phyloP scores from a whole-genome alignment of 2,113 vertebrate genomes.

The Mixornis gularis region DNA sequence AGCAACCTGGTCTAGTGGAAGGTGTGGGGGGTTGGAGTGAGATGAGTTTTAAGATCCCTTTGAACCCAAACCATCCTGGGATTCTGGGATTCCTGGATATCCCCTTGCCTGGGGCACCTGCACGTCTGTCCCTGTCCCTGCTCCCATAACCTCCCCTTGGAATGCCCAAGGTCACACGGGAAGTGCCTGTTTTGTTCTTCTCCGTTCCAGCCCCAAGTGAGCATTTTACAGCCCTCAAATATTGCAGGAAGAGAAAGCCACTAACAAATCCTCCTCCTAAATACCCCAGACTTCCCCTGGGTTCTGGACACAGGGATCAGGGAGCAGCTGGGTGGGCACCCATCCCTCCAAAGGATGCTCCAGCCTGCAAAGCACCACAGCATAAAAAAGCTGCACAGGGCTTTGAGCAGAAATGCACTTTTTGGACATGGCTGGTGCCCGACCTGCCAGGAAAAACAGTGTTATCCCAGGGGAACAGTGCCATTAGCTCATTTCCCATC shows the following conservation, averaged over 20 bases:
- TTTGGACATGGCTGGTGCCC: neutral
- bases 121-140: neutral
- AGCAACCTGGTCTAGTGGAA: neutral
- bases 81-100: neutral
- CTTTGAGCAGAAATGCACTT: neutral
- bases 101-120: neutral
- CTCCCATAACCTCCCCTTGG: neutral
- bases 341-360: neutral
- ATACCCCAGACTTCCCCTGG: neutral
- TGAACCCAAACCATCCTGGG: neutral
- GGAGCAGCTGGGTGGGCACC: rapidly evolving
- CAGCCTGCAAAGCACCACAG: rapidly evolving
- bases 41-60: neutral
- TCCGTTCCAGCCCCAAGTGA: neutral
- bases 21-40: neutral
- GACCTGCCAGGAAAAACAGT: neutral
- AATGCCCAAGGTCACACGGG: neutral
- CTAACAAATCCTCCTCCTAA: neutral
- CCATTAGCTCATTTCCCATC: conserved; percentile 8
- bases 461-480: neutral
- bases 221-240: neutral
- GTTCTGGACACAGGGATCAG: neutral
- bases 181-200: neutral
- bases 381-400: neutral
- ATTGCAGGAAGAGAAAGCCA: neutral